Evolutionary conservation across 2,113 vertebrate species (phyloP), one percentile per base, ranked within the genome.

Genomic region (Kryptolebias marmoratus): DNA sequence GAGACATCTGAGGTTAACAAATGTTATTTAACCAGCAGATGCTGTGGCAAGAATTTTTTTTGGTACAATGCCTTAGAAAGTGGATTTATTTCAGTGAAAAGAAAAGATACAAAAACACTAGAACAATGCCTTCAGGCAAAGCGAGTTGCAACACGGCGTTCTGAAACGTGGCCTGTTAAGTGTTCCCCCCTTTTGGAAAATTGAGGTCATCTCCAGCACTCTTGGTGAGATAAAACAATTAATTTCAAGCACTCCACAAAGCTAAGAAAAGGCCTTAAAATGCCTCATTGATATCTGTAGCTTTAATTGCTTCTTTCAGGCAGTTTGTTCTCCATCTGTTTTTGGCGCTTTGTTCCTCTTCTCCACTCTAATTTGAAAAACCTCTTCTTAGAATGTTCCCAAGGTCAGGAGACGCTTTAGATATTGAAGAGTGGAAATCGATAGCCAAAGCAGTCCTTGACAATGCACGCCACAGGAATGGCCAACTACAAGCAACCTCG

Each of bases 401-500:
- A 88, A 89, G 87, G 88, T 92, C 82, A 86, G 68, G 62, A 82
- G 78, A 81, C 22, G 31, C 86, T 90, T 90, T 87, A 85, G 76
- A 73, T 87, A 85, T 79, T 82, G 79, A 82, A 54, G 82, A 83
- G 83, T 63, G 76, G 70, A 88, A 85, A 90, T 92, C 83, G 79
- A 91, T 91, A 87, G 81, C 77, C 67, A 77, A 89, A 82, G 82
- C 77, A 87, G 80, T 68, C 80, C 84, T 79, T 86, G 86, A 85
- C 61, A 54, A 71, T 18, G 3, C 54, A 73, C 68, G 0, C 73
- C 68, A 59, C 8, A 11, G 68, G 81, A 82, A 87, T 86, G 57
- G 74, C 55, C 70, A 89, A 90, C 63, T 39, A 57, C 75, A 62
- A 74, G 64, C 64, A 68, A 53, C 71, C 32, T 65, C 47, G 22